Evolutionary conservation across 2,113 vertebrate genomes (phyloP).

Genomic region (Sarotherodon lohbergeri): DNA sequence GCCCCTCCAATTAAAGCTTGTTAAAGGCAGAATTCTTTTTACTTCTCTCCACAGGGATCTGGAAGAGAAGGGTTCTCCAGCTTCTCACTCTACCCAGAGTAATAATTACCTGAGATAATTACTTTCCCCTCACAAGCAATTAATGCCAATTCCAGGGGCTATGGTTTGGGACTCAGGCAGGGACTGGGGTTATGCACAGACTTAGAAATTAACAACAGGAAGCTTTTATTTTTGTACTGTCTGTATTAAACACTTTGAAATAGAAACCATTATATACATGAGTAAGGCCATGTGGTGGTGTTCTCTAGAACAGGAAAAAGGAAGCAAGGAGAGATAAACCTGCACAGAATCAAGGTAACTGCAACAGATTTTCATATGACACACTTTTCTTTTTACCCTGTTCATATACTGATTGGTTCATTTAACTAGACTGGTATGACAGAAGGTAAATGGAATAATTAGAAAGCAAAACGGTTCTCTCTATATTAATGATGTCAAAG

Average conservation of each 20-base stretch:
- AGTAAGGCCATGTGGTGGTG: neutral
- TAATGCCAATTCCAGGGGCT: slow-evolving; percentile 68
- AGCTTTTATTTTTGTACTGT: slow-evolving; percentile 30
- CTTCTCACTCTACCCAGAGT: slow-evolving; percentile 68
- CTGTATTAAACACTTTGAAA: slow-evolving; percentile 47
- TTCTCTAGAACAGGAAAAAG: neutral
- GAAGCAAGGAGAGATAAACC: neutral
- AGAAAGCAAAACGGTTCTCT: neutral
- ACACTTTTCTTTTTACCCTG: neutral
- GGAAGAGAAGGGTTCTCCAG: slow-evolving; percentile 47
- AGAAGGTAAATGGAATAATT: neutral
- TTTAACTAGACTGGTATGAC: neutral
- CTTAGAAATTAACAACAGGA: slow-evolving; percentile 39
- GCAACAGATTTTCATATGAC: neutral
- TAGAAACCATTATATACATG: neutral
- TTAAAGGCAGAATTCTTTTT: slow-evolving; percentile 67
- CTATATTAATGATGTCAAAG: neutral
- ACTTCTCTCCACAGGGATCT: slow-evolving; percentile 55
- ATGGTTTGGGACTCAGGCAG: slow-evolving; percentile 50
- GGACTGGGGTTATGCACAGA: slow-evolving; percentile 31
- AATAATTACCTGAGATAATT: slow-evolving; percentile 82
- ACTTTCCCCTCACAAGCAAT: slow-evolving; percentile 75
- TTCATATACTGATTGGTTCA: neutral
- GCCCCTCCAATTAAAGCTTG: slow-evolving; percentile 73
- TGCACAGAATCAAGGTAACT: neutral